Evolutionary conservation across 2,113 vertebrate species (phyloP), one percentile per base, ranked within the genome.

Genomic region (Triplophysa dalaica): DNA sequence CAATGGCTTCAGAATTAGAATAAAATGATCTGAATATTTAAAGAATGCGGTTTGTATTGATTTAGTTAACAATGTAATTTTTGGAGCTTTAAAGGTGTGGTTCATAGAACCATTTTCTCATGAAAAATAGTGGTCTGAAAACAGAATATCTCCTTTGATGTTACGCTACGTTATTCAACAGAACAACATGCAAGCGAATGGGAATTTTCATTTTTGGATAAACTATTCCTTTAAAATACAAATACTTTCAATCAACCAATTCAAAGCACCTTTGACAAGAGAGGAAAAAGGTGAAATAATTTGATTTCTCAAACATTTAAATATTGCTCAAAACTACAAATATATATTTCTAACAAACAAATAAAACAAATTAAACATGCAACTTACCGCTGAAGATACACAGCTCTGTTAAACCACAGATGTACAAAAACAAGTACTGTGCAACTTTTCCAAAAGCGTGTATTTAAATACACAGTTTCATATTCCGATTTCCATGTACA

Each of bases 201-300:
- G 33, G 33, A 38, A 38, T 38, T 38, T 38, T 38, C 33, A 38
- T 7, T 38, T 38, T 38, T 38, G 33, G 33, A 33, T 6, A 6
- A 33, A 33, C 33, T 33, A 33, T 33, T 33, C 4, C 33, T 45
- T 45, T 10, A 45, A 45, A 45, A 11, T 1, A 58, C 7, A 21
- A 8, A 38, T 38, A 7, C 7, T 7, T 21, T 6, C 19, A 58
- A 16, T 65, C 11, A 52, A 38, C 19, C 45, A 29, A 75, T n/a
- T 6, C 43, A 65, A 33, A 22, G 33, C 24, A 54, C 22, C 26
- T 77, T 54, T 26, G 43, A 77, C 65, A 65, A 77, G 74, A 76
- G 74, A 77, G 74, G 74, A 52, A 77, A 62, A 3, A 21, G 19
- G 19, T 70, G 4, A 33, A 9, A 54, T 70, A 21, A 41, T 41